These are phyloP conservation scores for Leptinotarsa tumamoca DNA, from an alignment of 2,888 invertebrate species.

Conservation along the genomic window DNA sequence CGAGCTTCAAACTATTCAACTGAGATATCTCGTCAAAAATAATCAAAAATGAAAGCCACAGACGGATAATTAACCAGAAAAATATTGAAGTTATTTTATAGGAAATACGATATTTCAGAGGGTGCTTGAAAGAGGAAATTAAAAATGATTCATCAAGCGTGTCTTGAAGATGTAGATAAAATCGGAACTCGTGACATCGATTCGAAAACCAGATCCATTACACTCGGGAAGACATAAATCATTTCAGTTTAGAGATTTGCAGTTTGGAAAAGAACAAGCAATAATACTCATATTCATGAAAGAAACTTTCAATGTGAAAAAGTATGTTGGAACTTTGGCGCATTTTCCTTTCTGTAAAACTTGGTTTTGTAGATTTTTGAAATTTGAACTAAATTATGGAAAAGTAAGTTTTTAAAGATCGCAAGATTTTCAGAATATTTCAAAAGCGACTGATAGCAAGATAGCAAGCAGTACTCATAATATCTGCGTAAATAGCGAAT, in stretches of 20 bases:
- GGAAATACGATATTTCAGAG: neutral
- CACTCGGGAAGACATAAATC: neutral
- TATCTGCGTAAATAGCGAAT: no score
- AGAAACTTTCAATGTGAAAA: no score
- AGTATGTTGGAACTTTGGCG: no score
- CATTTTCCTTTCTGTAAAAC: no score
- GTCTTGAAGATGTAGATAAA: neutral
- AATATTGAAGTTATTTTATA: neutral
- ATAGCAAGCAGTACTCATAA: no score
- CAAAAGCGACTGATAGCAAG: no score
- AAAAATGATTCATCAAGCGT: constrained; percentile 14
- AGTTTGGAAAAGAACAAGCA: no score
- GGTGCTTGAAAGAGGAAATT: neutral
- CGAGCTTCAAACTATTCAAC: neutral
- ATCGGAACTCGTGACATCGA: neutral
- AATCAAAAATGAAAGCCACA: neutral
- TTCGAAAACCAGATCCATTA: neutral
- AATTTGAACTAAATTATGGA: no score
- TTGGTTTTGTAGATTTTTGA: no score
- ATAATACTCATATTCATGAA: no score
- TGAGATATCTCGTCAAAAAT: neutral
- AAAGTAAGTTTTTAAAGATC: no score
- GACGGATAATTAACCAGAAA: neutral
- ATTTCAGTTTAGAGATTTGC: neutral
- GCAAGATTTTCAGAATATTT: no score